Base-by-base conservation (phyloP, 2,113 vertebrate species). In the Oryzias melastigma region DNA sequence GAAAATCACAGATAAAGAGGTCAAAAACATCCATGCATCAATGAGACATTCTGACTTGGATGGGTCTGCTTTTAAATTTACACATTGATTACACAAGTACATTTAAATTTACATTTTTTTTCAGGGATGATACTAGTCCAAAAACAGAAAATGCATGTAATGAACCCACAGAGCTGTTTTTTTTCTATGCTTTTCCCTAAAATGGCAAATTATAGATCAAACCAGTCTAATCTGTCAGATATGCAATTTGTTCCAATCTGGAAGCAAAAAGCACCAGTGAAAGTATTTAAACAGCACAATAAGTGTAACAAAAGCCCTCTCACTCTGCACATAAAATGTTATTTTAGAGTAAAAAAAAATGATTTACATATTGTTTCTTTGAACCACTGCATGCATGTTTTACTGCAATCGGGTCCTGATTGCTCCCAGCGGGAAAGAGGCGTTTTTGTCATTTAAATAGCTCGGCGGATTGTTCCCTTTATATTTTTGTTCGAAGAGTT, bases 401-500 rank as follows among this genome's bases (percentile, higher is more conserved):
- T 49, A 27, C 15, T 52, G 55, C 72, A 57, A 70, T 52, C 43
- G 5, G 46, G 56, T 52, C 27, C 70, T 81, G 75, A 84, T 84
- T 81, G 72, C 69, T 7, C 65, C 6, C 78, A 71, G 75, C 66
- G 35, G 69, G 69, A 41, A 54, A 43, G 25, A 19, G 15, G 10
- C 4, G 19, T 60, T 71, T 76, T 54, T 67, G 52, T 61, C 73
- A 66, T 62, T 63, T 50, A 68, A 78, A 47, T 71, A 35, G 59
- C 49, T 52, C 42, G 49, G 62, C 51, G 56, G 71, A 73, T 65
- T 70, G 54, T 75, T 69, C 64, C 63, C 47, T 73, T 43, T 25
- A 51, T 70, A 64, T 71, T 78, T 73, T 44, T 43, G 55, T 67
- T 58, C 58, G 75, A 22, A 73, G 71, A 78, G 78, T 73, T 71